A percentile compares a stretch with the other conserved stretches of the same genome.
Evolutionary conservation across 2,888 invertebrate species (phyloP).

Genomic region (Atethmia centrago): DNA sequence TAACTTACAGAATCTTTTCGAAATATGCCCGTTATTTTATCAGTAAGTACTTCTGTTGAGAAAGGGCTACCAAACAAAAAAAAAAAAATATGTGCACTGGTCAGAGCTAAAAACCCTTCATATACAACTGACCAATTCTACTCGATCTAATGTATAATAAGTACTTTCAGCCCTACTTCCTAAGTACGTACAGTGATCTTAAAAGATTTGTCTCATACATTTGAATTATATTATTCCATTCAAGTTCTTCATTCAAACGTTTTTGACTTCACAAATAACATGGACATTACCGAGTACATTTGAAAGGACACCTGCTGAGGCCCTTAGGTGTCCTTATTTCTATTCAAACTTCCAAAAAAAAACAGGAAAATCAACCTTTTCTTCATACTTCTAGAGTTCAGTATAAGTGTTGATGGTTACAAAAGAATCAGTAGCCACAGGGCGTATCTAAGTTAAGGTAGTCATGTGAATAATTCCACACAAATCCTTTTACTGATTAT

Average conservation of each 20-base stretch:
- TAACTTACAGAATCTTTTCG: background rate
- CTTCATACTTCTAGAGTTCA: slow-evolving; percentile 29
- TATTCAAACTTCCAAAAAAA: slow-evolving; percentile 67
- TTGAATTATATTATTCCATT: slow-evolving; percentile 56
- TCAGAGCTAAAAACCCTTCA: slow-evolving; percentile 10
- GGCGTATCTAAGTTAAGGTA: slow-evolving; percentile 89
- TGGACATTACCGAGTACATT: slow-evolving; percentile 80
- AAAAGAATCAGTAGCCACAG: slow-evolving; percentile 84
- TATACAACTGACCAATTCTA: slow-evolving; percentile 32
- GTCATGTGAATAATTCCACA: slow-evolving; percentile 87
- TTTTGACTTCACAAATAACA: slow-evolving; percentile 77
- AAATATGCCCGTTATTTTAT: slow-evolving; percentile 36
- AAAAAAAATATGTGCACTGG: slow-evolving; percentile 8
- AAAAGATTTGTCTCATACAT: slow-evolving; percentile 59
- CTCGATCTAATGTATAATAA: slow-evolving; percentile 33
- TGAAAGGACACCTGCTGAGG: slow-evolving; percentile 86
- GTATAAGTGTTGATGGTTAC: slow-evolving; percentile 43
- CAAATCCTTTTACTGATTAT: slow-evolving; percentile 89
- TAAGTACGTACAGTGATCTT: slow-evolving; percentile 39
- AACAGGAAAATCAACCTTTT: slow-evolving; percentile 65
- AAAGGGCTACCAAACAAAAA: background rate
- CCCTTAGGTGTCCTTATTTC: slow-evolving; percentile 85
- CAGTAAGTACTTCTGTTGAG: background rate
- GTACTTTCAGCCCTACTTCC: slow-evolving; percentile 10
- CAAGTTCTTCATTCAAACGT: slow-evolving; percentile 63